These are phyloP conservation scores for Porites lutea DNA, from an alignment of 64 coral and sea anemone genomes.

Conservation along the genomic window DNA sequence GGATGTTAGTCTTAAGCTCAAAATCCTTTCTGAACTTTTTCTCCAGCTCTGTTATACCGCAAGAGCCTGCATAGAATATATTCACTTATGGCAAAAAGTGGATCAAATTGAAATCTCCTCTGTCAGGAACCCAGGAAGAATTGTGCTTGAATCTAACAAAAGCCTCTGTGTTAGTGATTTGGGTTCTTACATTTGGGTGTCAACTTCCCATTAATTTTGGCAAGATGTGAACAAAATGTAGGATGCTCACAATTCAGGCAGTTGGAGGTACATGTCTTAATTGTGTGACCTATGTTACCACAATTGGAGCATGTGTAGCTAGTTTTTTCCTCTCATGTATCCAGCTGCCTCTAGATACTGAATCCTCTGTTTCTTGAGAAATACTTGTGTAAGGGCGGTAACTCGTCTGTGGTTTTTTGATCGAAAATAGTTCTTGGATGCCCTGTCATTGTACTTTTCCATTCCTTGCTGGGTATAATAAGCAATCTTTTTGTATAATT, in stretches of 20 bases:
- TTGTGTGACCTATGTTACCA: constrained; percentile 45
- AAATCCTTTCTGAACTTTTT: too few species aligned
- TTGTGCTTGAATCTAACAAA: too few species aligned
- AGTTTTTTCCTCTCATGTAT: constrained; percentile 36
- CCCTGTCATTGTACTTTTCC: constrained; percentile 57
- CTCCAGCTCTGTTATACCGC: too few species aligned
- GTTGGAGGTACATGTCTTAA: constrained; percentile 67
- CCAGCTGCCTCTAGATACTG: constrained; percentile 23
- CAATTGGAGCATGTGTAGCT: constrained; percentile 58
- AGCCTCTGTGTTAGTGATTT: too few species aligned
- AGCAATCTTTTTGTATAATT: constrained; percentile 27
- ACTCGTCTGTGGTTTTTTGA: constrained; percentile 57
- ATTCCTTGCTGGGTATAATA: constrained; percentile 54
- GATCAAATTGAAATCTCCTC: too few species aligned
- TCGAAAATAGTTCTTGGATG: constrained; percentile 45
- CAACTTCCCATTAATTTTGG: constrained; percentile 49
- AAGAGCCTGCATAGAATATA: too few species aligned
- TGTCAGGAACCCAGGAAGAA: too few species aligned
- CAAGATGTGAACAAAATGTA: constrained; percentile 70
- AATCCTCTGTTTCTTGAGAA: constrained; percentile 57
- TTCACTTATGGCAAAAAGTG: too few species aligned
- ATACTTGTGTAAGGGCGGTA: constrained; percentile 30
- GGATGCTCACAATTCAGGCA: constrained; percentile 37
- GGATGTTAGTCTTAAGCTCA: too few species aligned
- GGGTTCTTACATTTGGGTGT: constrained; percentile 70